Base-by-base conservation (phyloP, 2,113 vertebrate species). In the Notarius lentiginosus region DNA sequence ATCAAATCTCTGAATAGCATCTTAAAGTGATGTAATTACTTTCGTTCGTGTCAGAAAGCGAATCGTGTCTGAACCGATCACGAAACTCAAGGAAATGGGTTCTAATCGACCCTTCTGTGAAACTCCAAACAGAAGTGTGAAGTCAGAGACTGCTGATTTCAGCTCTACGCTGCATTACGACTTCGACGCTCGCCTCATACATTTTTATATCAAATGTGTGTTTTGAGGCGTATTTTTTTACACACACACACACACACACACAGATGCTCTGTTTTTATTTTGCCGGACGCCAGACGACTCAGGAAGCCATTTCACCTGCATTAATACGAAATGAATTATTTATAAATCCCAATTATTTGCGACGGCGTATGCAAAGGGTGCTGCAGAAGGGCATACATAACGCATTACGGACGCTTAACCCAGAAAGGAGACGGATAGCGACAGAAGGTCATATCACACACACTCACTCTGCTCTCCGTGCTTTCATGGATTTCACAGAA, bases 311-410 rank as follows among this genome's bases (percentile, higher is more conserved):
- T 97, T 96, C 96, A 95, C 94, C 96, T 96, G 96, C 95, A 97
- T 97, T 98, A 97, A 97, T 97, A 97, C 95, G 96, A 93, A 96
- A 97, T 99, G 95, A 99, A 99, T 99, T 97, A 98, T 99, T 96
- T 97, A 99, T 98, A 96, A 90, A 91, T 95, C 95, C 96, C 97
- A 98, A 99, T 99, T 98, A 99, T 97, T 98, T 99, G 97, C 97
- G 96, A 98, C 97, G 96, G 97, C 98, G 97, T 98, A 99, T 99
- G 97, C 97, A 98, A 97, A 97, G 96, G 96, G 96, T 97, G 96
- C 97, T 95, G 95, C 96, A 97, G 97, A 96, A 97, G 97, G 97
- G 96, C 96, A 98, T 97, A 97, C 97, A 98, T 97, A 97, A 97
- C 95, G 95, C 95, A 96, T 97, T 97, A 96, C 97, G 95, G 96